These are phyloP conservation scores for Leptinotarsa texana DNA, from an alignment of 1,140 invertebrate genomes.

Conservation along the genomic window DNA sequence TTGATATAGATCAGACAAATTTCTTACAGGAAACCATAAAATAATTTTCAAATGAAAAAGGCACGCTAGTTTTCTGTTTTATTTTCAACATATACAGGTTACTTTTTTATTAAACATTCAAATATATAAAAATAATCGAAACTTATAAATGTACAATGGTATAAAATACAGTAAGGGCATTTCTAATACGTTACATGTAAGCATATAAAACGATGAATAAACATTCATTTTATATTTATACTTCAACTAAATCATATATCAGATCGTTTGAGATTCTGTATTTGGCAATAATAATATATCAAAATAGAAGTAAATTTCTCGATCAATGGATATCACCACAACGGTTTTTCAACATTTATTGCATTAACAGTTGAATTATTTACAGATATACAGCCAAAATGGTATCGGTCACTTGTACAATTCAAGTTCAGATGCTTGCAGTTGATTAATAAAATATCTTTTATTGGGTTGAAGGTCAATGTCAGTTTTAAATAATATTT, in stretches of 20 bases:
- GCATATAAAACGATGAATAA: not conserved
- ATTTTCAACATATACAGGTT: slow-evolving; percentile 3
- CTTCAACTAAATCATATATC: slow-evolving; percentile 1
- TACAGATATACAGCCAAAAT: not conserved
- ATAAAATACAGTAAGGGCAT: not conserved
- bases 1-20: too few species aligned
- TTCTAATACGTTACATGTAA: not conserved
- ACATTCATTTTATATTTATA: not conserved
- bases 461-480: too few species aligned
- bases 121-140: slow-evolving; percentile 4
- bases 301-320: not conserved
- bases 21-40: too few species aligned
- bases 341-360: slow-evolving; percentile 6
- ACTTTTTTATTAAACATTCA: slow-evolving; percentile 7
- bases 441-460: too few species aligned
- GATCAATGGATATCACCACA: not conserved
- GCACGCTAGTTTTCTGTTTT: not conserved
- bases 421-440: not conserved
- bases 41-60: too few species aligned
- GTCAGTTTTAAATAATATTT: too few species aligned
- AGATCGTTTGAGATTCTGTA: slow-evolving; percentile 1
- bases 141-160: slow-evolving; percentile 7
- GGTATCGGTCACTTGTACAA: not conserved
- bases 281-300: slow-evolving; percentile 8
- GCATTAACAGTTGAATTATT: slow-evolving; percentile 1